Conservation (phyloP, 2,113 vertebrate genomes). For the Phycodurus eques region DNA sequence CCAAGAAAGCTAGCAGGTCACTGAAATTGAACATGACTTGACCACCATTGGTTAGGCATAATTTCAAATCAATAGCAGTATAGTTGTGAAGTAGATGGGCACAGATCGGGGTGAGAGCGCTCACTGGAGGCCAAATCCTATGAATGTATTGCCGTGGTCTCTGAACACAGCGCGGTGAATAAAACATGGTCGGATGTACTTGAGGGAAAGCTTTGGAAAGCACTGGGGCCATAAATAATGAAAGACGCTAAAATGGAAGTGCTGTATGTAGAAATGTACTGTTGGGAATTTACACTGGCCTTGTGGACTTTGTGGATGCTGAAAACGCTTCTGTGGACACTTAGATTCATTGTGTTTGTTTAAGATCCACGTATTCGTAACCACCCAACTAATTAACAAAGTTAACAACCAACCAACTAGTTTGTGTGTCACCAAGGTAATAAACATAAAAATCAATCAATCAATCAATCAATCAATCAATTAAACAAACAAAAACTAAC, state of each 20-base stretch:
- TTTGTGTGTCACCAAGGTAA: not conserved
- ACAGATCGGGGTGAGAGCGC: not conserved
- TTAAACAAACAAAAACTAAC: not conserved
- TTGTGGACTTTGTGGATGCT: not conserved
- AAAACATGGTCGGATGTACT: conserved; percentile 1
- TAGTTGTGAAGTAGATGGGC: not conserved
- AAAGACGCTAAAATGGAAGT: not conserved
- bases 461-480: too few relatives aligned
- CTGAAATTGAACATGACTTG: not conserved
- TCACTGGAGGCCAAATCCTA: conserved; percentile 1
- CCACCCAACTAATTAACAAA: not conserved
- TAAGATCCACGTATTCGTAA: not conserved
- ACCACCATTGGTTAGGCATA: not conserved
- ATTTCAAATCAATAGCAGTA: not conserved
- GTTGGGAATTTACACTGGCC: not conserved
- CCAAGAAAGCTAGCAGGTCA: not conserved
- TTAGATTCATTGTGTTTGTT: not conserved
- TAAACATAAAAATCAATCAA: too few relatives aligned
- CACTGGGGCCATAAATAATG: not conserved
- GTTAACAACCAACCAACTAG: not conserved
- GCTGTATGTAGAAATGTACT: not conserved
- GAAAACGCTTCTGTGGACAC: not conserved
- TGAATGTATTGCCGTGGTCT: not conserved
- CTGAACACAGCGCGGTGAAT: not conserved
- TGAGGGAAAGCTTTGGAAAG: conserved; percentile 8